Base-by-base conservation (phyloP, 1,140 invertebrate species). In the Drosophila pandora region DNA sequence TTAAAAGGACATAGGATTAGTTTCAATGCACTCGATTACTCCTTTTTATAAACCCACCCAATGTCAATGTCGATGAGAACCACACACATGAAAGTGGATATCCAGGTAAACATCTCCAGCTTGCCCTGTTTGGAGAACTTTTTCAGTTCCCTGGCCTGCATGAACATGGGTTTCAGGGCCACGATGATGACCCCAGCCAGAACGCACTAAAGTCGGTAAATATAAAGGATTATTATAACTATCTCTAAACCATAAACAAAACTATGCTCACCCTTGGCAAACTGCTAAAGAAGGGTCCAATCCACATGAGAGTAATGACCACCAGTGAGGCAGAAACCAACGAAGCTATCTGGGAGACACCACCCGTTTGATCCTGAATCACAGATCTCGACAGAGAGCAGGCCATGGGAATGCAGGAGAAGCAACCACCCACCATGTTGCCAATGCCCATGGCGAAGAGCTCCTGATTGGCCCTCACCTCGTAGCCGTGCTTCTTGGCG, bases 181-280 rank as follows among this genome's bases (percentile, higher is more conserved):
- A 99, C 96, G 3, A 98, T 94, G 76, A 99, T 98, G 55, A 99
- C 97, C 62, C 96, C 94, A 9, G 97, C 96, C 61, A 99, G 91
- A 54, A 98, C 95, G 91, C 90, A 91, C 90, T 91, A 12, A 43
- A 21, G n/a, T 12, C 10, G 13, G 5, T 3, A 2, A 12, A 12
- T 6, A 30, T 21, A 12, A 41, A 2, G 37, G 3, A 12, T n/a
- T 37, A n/a, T 12, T 37, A 37, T 30, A 32, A 5, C 2, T 21
- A n/a, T 2, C 34, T 28, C 3, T 7, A 25, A 53, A 23, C 6
- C 0, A 22, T n/a, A 0, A 22, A 7, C 0, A 13, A 28, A 25
- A 0, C 0, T 1, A 0, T 7, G 60, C 79, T 70, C 37, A 96
- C 96, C 80, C 94, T 94, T 22, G 97, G 97, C 34, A 98, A 92